Evolutionary conservation across 2,888 invertebrate genomes (phyloP).

Genomic region (Formica aserva): DNA sequence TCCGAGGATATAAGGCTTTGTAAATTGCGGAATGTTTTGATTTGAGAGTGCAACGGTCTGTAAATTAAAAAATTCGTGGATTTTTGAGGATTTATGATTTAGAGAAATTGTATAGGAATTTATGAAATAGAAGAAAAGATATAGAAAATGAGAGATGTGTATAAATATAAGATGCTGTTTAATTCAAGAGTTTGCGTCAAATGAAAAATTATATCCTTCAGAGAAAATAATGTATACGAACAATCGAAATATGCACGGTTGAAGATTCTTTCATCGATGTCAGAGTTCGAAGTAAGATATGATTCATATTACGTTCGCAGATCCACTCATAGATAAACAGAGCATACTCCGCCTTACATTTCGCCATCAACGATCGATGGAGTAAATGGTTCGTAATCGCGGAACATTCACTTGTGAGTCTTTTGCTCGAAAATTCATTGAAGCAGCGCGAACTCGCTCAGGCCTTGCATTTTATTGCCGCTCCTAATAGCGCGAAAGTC

Average conservation of each 20-base stretch:
- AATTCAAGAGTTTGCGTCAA: not conserved
- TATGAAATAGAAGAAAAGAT: not conserved
- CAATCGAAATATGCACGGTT: not conserved
- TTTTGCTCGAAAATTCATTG: constrained; percentile 36
- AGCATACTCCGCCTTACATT: constrained; percentile 22
- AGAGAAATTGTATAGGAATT: not conserved
- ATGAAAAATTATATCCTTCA: not conserved
- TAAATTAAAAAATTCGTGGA: not conserved
- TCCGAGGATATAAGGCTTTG: not conserved
- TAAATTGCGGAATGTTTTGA: not conserved
- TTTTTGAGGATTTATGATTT: not conserved
- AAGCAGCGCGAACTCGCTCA: constrained; percentile 29
- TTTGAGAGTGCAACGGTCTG: not conserved
- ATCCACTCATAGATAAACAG: constrained; percentile 27
- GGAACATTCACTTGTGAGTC: constrained; percentile 48
- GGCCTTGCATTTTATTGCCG: constrained; percentile 36
- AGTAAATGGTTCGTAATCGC: constrained; percentile 30
- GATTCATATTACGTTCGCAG: constrained; percentile 10
- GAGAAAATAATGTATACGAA: not conserved
- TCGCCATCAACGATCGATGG: constrained; percentile 40
- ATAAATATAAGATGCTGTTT: not conserved
- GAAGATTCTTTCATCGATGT: not conserved
- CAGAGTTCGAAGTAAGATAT: not conserved
- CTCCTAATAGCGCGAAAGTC: constrained; percentile 44
- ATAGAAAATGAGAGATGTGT: not conserved